Conservation (phyloP, 2,797 vertebrate genomes). For the Podarcis lilfordi region DNA sequence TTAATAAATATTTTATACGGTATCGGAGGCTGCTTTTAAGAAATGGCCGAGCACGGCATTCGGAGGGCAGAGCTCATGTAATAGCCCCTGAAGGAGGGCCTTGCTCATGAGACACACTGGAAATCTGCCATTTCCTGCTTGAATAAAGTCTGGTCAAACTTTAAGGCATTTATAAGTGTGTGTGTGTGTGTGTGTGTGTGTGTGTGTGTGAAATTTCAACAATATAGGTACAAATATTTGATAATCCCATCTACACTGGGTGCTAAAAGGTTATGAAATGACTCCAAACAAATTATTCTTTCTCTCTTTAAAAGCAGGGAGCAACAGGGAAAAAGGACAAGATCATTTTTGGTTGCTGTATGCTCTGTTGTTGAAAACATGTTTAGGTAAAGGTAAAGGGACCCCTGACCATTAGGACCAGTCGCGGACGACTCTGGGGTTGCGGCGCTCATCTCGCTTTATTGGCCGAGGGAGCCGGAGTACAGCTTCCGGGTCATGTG, state of each 20-base stretch:
- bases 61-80: constrained; percentile 37
- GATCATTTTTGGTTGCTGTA: constrained; percentile 50
- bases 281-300: constrained; percentile 7
- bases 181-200: constrained; percentile 32
- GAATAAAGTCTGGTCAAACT: not conserved
- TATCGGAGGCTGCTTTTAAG: constrained; percentile 12
- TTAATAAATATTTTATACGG: not conserved
- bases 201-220: constrained; percentile 40
- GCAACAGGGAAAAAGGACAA: constrained; percentile 27
- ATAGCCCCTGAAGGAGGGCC: constrained; percentile 1
- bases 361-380: constrained; percentile 53
- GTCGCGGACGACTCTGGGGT: too few relatives aligned
- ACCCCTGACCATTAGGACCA: too few relatives aligned
- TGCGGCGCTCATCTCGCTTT: too few relatives aligned
- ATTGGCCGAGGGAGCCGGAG: too few relatives aligned
- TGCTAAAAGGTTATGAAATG: constrained; percentile 38
- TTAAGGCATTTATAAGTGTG: constrained; percentile 29
- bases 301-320: not conserved
- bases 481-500: too few relatives aligned
- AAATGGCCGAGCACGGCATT: not conserved
- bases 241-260: constrained; percentile 27
- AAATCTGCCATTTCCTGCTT: not conserved
- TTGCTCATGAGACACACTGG: constrained; percentile 8
- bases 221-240: constrained; percentile 44
- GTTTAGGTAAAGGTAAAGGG: not conserved